A percentile compares a stretch with the other conserved stretches of the same genome.
Evolutionary conservation across 2,797 vertebrate species (phyloP).

Genomic region (Etheostoma perlongum): DNA sequence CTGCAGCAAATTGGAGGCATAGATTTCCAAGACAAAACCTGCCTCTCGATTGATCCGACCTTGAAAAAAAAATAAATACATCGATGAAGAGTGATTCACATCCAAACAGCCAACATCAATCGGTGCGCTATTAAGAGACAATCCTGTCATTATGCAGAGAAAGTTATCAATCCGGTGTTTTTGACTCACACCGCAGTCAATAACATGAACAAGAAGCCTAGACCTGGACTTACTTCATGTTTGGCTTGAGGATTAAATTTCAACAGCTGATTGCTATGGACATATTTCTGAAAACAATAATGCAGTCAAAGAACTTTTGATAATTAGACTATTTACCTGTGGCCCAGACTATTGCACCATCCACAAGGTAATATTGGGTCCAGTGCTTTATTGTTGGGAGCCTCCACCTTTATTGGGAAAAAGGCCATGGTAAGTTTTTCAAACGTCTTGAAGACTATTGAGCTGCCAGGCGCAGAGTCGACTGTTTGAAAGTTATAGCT

Average conservation of each 20-base stretch:
- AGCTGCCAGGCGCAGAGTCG: constrained; percentile 66
- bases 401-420: constrained; percentile 72
- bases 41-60: constrained; percentile 66
- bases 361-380: constrained; percentile 34
- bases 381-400: constrained; percentile 66
- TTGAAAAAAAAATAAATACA: constrained; percentile 69
- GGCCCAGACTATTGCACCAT: constrained; percentile 12
- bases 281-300: constrained; percentile 32
- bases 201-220: constrained; percentile 22
- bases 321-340: constrained; percentile 29
- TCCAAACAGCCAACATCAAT: constrained; percentile 60
- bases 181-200: constrained; percentile 52
- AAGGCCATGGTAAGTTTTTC: constrained; percentile 70
- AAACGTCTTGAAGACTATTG: constrained; percentile 73
- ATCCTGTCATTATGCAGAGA: constrained; percentile 52
- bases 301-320: constrained; percentile 14
- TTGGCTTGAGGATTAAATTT: constrained; percentile 25
- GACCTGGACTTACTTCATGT: constrained; percentile 17
- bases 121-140: constrained; percentile 45
- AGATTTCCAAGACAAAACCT: constrained; percentile 72
- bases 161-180: constrained; percentile 49
- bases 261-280: constrained; percentile 39
- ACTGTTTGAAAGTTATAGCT: constrained; percentile 76
- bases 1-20: constrained; percentile 59
- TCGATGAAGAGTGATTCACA: constrained; percentile 58